A percentile compares a stretch with the other conserved stretches of the same genome.
Conservation (phyloP, 53 echinoderm and acorn worm genomes). For the Echinarachnius parma region DNA sequence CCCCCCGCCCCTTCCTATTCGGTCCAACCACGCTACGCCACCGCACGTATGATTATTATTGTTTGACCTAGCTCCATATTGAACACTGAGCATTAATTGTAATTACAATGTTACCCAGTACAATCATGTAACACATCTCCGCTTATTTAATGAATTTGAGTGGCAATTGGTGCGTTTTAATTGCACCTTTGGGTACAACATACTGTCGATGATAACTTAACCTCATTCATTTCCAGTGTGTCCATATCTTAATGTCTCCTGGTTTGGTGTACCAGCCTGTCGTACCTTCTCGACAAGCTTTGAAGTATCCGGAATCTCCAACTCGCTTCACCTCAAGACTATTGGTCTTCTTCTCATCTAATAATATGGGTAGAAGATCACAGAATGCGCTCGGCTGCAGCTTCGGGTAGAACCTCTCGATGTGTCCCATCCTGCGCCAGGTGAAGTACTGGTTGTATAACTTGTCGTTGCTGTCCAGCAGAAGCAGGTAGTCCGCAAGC, state of each 20-base stretch:
- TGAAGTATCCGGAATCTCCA: slow-evolving; percentile 18
- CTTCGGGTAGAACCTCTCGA: slow-evolving; percentile 58
- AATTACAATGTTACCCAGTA: no score
- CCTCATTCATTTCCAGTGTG: slow-evolving; percentile 25
- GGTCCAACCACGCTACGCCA: no score
- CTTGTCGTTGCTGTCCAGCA: slow-evolving; percentile 51
- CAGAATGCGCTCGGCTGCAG: slow-evolving; percentile 55
- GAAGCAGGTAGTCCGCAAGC: slow-evolving; percentile 50
- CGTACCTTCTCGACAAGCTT: slow-evolving; percentile 5
- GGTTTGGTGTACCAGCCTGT: background rate
- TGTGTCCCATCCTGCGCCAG: slow-evolving; percentile 55
- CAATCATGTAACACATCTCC: no score
- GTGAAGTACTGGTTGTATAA: slow-evolving; percentile 62
- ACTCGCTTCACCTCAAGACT: background rate
- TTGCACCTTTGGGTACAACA: no score
- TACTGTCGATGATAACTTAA: no score
- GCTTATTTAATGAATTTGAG: no score
- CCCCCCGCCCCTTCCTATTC: no score
- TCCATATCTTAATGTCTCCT: slow-evolving; percentile 30
- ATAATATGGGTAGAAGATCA: slow-evolving; percentile 46
- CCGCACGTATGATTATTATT: no score
- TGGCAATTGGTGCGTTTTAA: no score
- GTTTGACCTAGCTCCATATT: no score
- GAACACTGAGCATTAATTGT: no score
- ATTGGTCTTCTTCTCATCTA: background rate